Evolutionary conservation across 2,888 invertebrate species (phyloP), one percentile per base, ranked within the genome.

Genomic region (Leptinotarsa juncta): DNA sequence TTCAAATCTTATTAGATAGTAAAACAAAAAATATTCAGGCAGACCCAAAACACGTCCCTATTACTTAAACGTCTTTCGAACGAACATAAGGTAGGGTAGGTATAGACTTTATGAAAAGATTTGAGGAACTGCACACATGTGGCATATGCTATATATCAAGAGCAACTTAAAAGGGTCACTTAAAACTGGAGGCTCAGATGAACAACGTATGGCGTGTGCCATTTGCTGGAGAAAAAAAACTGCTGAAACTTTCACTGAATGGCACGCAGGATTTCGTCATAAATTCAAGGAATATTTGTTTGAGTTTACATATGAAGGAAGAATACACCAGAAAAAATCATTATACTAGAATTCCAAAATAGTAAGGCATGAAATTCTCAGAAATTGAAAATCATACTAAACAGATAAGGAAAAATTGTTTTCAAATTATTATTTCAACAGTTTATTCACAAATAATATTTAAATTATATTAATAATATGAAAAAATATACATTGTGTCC

Each of bases 191-290:
- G 66, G 20, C 48, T 12, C 53, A 23, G 42, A 68, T 42, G 42
- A 42, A 42, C 42, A 42, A 68, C 55, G 68, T 60, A 60, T 68
- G 68, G 68, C 68, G 55, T 68, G 68, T 68, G 68, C 68, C 68
- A 55, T 68, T 55, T 68, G 53, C 18, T 42, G 32, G 42, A 55
- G 12, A 68, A 48, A 68, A 68, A 68, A 55, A 68, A 42, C n/a
- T 51, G 15, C 50, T 26, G 14, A 51, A 55, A 53, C 68, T 55
- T 55, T 42, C 67, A 14, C 4, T 50, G 23, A 48, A 51, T 26
- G 51, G 1, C 53, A n/a, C 16, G 16, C 50, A 65, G 18, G 42
- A 20, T 67, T 16, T 15, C 23, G 23, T 26, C 18, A 14, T 23
- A 60, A 15, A 60, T 60, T 26, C 26, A 4, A 23, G 26, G 60